Conservation (phyloP, 2,113 vertebrate genomes). For the Pluvianellus socialis region DNA sequence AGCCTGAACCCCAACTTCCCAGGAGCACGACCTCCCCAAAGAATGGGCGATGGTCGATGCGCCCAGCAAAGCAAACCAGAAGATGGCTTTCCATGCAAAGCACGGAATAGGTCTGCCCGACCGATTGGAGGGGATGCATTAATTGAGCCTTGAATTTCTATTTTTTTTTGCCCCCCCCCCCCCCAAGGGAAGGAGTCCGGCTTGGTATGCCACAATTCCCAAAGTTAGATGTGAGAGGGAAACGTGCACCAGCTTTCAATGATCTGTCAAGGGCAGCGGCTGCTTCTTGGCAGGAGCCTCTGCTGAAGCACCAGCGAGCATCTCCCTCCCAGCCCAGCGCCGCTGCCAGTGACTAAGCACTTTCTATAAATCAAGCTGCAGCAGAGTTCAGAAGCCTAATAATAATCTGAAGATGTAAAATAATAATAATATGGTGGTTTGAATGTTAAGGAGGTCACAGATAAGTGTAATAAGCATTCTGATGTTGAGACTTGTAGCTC, state of each 20-base stretch:
- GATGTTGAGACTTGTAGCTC: conserved; percentile 46
- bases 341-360: conserved; percentile 67
- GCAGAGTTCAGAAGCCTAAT: conserved; percentile 47
- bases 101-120: not conserved
- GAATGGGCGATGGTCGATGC: not conserved
- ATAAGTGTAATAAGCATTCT: conserved; percentile 49
- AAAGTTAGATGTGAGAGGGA: not conserved
- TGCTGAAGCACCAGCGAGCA: not conserved
- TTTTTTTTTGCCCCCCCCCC: not conserved
- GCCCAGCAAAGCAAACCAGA: not conserved
- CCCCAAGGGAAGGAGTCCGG: not conserved
- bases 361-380: conserved; percentile 62
- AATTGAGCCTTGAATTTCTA: not conserved
- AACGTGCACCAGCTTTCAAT: not conserved
- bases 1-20: not conserved
- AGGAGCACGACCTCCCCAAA: not conserved
- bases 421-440: conserved; percentile 11
- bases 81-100: not conserved
- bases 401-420: conserved; percentile 18
- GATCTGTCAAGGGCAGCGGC: conserved; percentile 41
- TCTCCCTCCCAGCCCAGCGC: conserved; percentile 14
- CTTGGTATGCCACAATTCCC: not conserved
- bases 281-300: conserved; percentile 46
- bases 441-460: conserved; percentile 41
- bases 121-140: rapidly evolving